phyloP scores from a whole-genome alignment of 2,113 vertebrate genomes.

The Centropus bengalensis region DNA sequence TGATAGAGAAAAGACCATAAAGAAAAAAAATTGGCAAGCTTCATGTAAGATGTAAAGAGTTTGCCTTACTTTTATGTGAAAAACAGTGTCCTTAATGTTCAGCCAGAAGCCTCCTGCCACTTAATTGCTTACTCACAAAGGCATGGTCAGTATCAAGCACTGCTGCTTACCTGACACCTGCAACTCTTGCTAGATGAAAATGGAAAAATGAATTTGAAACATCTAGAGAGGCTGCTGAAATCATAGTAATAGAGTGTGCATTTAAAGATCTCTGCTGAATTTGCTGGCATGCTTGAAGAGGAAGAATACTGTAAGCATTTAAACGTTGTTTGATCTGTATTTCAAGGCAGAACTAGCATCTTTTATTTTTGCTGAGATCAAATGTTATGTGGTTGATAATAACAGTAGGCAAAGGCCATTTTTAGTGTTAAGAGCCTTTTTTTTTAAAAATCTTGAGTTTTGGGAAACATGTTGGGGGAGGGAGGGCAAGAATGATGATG shows the following conservation, averaged over 20 bases:
- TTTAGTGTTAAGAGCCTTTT: not conserved
- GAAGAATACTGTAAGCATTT: not conserved
- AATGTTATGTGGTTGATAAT: not conserved
- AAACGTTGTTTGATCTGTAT: not conserved
- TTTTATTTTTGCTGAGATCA: not conserved
- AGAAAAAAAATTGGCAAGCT: not conserved
- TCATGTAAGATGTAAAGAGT: not conserved
- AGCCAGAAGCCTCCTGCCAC: not conserved
- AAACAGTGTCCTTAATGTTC: not conserved
- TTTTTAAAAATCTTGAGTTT: not conserved
- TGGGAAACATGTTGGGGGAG: not conserved
- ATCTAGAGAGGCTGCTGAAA: not conserved
- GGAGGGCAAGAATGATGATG: not conserved
- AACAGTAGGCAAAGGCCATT: not conserved
- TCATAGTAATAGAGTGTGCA: not conserved
- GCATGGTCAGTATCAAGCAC: not conserved
- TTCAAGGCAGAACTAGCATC: constrained; percentile 5
- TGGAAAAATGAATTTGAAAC: not conserved
- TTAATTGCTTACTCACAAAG: not conserved
- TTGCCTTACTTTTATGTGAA: not conserved
- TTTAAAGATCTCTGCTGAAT: not conserved
- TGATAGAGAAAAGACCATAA: not conserved
- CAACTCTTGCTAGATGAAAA: not conserved
- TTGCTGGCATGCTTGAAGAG: not conserved
- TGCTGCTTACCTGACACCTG: not conserved